Evolutionary conservation across 2,797 vertebrate genomes (phyloP).

Genomic region (Thaleichthys pacificus): DNA sequence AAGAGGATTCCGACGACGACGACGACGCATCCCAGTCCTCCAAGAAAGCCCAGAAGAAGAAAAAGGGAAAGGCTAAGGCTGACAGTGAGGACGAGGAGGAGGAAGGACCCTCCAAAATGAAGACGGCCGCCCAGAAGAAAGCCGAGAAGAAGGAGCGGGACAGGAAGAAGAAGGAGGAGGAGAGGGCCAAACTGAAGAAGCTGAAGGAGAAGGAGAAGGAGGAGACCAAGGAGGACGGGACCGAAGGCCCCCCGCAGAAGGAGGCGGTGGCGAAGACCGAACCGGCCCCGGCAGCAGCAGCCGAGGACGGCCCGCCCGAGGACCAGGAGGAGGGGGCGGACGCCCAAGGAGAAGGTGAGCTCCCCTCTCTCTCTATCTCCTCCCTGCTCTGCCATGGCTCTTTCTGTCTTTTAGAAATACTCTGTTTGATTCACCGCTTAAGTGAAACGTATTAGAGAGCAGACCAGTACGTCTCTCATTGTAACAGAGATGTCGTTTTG

Average conservation of each 20-base stretch:
- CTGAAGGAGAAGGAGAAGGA: conserved; percentile 84
- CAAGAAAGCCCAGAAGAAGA: conserved; percentile 82
- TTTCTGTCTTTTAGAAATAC: neutral
- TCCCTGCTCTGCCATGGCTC: neutral
- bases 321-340: conserved; percentile 68
- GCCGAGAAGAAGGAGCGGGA: conserved; percentile 98
- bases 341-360: conserved; percentile 68
- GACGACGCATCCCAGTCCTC: conserved; percentile 73
- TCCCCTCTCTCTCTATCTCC: neutral
- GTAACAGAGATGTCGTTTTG: too few species aligned
- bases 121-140: conserved; percentile 96
- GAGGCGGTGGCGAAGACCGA: conserved; percentile 52
- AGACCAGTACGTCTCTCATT: too few species aligned
- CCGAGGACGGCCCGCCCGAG: conserved; percentile 22
- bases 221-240: conserved; percentile 50
- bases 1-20: conserved; percentile 63
- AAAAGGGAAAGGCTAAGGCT: conserved; percentile 65
- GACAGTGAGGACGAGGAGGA: conserved; percentile 77
- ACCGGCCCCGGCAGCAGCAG: conserved; percentile 7
- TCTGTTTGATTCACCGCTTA: too few species aligned
- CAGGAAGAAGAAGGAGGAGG: conserved; percentile 86
- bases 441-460: too few species aligned
- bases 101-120: conserved; percentile 84
- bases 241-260: conserved; percentile 42
- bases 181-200: conserved; percentile 83